Evolutionary conservation across 2,888 invertebrate species (phyloP).

Genomic region (Smittia aterrima): DNA sequence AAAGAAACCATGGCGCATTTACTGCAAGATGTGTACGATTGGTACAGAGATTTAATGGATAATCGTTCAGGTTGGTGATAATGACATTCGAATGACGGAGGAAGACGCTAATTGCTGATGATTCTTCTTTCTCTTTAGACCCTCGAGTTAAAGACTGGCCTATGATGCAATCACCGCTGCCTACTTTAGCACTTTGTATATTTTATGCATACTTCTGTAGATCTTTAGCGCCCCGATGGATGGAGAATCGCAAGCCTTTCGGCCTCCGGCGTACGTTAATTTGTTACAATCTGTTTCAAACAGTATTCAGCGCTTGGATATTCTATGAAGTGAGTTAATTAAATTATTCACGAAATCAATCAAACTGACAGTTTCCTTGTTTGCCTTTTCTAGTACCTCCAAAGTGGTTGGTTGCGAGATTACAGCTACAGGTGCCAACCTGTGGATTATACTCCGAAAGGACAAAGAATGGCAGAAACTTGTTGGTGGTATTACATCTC

Average conservation of each 20-base stretch:
- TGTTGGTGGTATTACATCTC: conserved; percentile 98
- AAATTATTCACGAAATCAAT: conserved; percentile 19
- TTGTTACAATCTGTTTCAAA: conserved; percentile 86
- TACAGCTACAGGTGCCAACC: conserved; percentile 84
- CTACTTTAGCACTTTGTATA: conserved; percentile 78
- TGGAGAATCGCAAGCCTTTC: conserved; percentile 88
- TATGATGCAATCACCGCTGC: conserved; percentile 86
- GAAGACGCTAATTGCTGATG: conserved; percentile 13
- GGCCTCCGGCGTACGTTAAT: conserved; percentile 76
- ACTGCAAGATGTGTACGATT: conserved; percentile 54
- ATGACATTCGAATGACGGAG: neutral
- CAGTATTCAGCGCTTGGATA: conserved; percentile 85
- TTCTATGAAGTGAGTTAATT: conserved; percentile 77
- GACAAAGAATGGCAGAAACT: conserved; percentile 81
- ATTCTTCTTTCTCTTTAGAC: conserved; percentile 62
- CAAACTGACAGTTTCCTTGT: conserved; percentile 39
- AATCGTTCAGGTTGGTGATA: conserved; percentile 65
- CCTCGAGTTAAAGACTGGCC: conserved; percentile 84
- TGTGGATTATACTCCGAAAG: conserved; percentile 79
- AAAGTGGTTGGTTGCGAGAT: conserved; percentile 73
- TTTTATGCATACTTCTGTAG: conserved; percentile 81
- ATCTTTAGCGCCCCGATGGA: conserved; percentile 77
- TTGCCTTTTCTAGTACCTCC: conserved; percentile 57
- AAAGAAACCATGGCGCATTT: conserved; percentile 43
- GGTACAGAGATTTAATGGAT: conserved; percentile 71